Conservation (phyloP, 2,113 vertebrate species). For the Oncorhynchus keta region DNA sequence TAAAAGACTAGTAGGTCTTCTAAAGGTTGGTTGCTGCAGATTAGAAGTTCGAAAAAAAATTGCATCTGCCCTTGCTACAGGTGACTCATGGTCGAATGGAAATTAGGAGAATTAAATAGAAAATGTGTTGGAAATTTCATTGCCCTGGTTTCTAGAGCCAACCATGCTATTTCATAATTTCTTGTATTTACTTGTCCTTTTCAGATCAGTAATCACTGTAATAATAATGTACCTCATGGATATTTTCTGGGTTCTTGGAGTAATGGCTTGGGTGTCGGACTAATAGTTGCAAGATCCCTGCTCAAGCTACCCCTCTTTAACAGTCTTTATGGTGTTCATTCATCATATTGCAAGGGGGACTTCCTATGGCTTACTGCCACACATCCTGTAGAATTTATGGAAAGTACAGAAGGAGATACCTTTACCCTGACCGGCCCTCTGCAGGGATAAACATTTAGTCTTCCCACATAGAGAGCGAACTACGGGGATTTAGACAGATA, state of each 20-base stretch:
- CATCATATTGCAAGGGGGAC: not conserved
- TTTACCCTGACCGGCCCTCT: constrained; percentile 32
- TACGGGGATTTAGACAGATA: constrained; percentile 56
- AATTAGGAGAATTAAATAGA: too few species aligned
- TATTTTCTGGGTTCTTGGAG: not conserved
- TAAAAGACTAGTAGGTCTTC: too few species aligned
- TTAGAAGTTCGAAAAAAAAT: too few species aligned
- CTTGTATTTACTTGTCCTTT: not conserved
- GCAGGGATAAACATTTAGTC: constrained; percentile 41
- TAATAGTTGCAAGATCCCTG: not conserved
- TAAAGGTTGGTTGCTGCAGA: too few species aligned
- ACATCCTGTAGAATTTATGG: constrained; percentile 55
- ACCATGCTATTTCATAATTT: not conserved
- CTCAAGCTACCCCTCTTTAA: not conserved
- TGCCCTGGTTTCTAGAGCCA: too few species aligned
- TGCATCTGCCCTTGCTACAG: too few species aligned
- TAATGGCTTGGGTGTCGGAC: not conserved
- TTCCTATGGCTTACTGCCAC: constrained; percentile 44
- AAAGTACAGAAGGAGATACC: constrained; percentile 36
- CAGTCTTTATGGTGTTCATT: not conserved
- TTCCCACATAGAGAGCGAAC: constrained; percentile 35
- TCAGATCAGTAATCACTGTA: too few species aligned
- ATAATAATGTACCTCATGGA: too few species aligned
- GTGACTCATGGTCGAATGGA: too few species aligned
- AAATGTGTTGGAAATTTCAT: not conserved